Base-by-base conservation (phyloP, 2,797 vertebrate genomes). In the Anas bahamensis region DNA sequence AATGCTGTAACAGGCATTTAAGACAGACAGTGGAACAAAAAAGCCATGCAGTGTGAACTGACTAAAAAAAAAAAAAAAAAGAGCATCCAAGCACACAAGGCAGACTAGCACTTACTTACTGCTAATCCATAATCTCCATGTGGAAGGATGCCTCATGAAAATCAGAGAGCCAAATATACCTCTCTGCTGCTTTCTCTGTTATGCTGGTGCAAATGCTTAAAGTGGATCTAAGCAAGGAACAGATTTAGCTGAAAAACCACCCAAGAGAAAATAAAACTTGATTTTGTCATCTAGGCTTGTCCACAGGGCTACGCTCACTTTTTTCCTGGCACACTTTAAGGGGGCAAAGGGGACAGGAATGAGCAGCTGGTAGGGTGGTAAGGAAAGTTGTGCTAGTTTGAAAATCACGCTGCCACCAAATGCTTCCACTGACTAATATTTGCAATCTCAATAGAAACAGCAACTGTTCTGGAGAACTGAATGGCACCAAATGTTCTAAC, bases 1-100 rank as follows among this genome's bases (percentile, higher is more conserved):
- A 35, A 39, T 29, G 64, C 41, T 7, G 14, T 17, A 76, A 64
- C 0, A 0, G 60, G n/a, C 37, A 59, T 50, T 60, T 60, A 0
- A 86, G 44, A 83, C 28, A 83, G 39, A 39, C 17, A 48, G 33
- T 17, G 14, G 14, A 68, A 52, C 55, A 83, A 55, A 65, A 70
- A 70, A 85, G 16, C 17, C 53, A 55, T n/a, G 37, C 19, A 60
- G 10, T 28, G 19, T 9, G 23, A 85, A 55, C 28, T 35, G n/a
- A 59, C 13, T 42, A 24, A 83, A 86, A 63, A 48, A 71, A 59
- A 48, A 23, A 48, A 46, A 23, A 48, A 48, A 48, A 48, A 24
- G 13, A 50, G 21, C 0, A 0, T 24, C 21, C 26, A 29, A 41
- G 35, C 29, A 52, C 72, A n/a, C 15, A 23, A 77, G 29, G 46